phyloP scores from a whole-genome alignment of 53 echinoderm and acorn worm genomes.

The Henricia sp. region DNA sequence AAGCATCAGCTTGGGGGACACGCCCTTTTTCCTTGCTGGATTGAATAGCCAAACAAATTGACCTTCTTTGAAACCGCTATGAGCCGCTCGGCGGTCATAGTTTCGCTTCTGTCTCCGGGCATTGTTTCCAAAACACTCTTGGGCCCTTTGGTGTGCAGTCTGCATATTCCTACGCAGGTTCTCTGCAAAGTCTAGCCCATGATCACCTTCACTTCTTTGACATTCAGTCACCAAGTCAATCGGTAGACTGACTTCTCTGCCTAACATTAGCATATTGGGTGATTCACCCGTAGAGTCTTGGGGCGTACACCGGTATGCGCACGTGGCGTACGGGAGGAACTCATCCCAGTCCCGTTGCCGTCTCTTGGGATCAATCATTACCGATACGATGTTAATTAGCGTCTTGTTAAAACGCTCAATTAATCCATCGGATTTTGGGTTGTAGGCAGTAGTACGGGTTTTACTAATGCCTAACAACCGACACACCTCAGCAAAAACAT shows the following conservation, averaged over 20 bases:
- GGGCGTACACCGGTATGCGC: constrained; percentile 37
- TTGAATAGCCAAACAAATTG: constrained; percentile 30
- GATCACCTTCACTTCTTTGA: neutral
- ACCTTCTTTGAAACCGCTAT: neutral
- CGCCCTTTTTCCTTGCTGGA: constrained; percentile 2
- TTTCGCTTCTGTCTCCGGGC: constrained; percentile 37
- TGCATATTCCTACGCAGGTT: constrained; percentile 1
- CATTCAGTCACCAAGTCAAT: neutral
- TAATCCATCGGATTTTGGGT: constrained; percentile 62
- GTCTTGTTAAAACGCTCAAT: constrained; percentile 55
- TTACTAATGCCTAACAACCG: constrained; percentile 37
- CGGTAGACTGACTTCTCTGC: constrained; percentile 22
- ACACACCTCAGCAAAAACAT: constrained; percentile 48
- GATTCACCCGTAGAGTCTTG: constrained; percentile 44
- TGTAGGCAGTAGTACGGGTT: constrained; percentile 51
- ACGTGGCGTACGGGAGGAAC: constrained; percentile 28
- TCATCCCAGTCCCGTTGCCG: constrained; percentile 46
- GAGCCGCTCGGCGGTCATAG: constrained; percentile 10
- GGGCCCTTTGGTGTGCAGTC: neutral
- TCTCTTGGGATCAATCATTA: constrained; percentile 4
- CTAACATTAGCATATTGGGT: constrained; percentile 42
- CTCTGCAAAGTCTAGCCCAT: neutral
- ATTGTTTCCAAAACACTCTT: constrained; percentile 1
- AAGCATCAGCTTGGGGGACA: constrained; percentile 31
- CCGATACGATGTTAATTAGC: constrained; percentile 4